These are phyloP conservation scores for Blera fallax DNA, from an alignment of 2,888 invertebrate species.

Conservation along the genomic window DNA sequence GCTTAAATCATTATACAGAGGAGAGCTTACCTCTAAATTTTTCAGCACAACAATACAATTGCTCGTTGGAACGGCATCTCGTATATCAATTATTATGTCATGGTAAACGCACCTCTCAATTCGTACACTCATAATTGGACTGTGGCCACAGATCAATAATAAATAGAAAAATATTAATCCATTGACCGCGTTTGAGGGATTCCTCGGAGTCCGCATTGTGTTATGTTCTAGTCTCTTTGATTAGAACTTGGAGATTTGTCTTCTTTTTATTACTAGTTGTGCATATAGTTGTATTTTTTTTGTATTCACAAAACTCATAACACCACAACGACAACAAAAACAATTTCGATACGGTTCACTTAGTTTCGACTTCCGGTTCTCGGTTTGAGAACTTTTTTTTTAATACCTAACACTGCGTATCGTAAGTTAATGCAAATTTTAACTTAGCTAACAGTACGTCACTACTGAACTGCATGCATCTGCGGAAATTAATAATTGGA, in stretches of 20 bases:
- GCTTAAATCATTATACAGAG: no score
- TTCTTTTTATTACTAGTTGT: not conserved
- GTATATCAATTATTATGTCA: constrained; percentile 61
- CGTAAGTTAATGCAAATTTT: not conserved
- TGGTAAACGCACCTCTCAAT: constrained; percentile 45
- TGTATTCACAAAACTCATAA: not conserved
- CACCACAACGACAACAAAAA: not conserved
- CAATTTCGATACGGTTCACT: constrained; percentile 28
- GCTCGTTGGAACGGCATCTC: constrained; percentile 40
- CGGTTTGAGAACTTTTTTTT: not conserved
- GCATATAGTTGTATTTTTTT: not conserved
- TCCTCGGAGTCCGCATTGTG: not conserved
- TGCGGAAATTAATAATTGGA: not conserved
- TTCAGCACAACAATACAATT: constrained; percentile 27
- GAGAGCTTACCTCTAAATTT: constrained; percentile 45
- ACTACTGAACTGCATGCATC: no score
- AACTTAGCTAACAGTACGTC: no score
- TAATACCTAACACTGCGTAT: not conserved
- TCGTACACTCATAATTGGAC: not conserved
- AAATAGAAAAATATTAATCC: not conserved
- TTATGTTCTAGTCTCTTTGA: not conserved
- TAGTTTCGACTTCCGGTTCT: constrained; percentile 23
- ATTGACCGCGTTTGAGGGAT: not conserved
- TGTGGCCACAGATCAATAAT: not conserved
- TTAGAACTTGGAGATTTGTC: not conserved